These are phyloP conservation scores for Nymphalis c-album DNA, from an alignment of 2,888 invertebrate genomes.

Conservation along the genomic window DNA sequence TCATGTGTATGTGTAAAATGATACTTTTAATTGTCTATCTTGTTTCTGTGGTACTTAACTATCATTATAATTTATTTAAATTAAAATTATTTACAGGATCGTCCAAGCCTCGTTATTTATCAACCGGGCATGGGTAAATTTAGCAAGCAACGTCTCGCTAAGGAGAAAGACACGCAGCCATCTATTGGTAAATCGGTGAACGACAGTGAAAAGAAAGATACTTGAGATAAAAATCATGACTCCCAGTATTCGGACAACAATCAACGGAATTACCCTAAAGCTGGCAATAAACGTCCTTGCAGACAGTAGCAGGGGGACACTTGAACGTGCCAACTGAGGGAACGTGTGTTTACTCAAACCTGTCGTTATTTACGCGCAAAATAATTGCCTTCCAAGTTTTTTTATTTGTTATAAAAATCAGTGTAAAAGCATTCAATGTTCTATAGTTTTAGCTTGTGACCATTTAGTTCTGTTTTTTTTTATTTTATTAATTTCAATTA, in stretches of 20 bases:
- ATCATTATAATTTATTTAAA: neutral
- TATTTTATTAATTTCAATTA: conserved; percentile 64
- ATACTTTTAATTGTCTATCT: too few species aligned
- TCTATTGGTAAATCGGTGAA: conserved; percentile 58
- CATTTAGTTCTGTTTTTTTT: conserved; percentile 72
- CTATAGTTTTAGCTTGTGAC: conserved; percentile 72
- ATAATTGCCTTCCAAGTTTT: conserved; percentile 58
- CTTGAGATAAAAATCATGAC: conserved; percentile 62
- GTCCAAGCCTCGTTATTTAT: conserved; percentile 94
- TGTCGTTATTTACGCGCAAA: conserved; percentile 64
- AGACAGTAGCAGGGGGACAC: conserved; percentile 63
- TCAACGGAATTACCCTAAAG: conserved; percentile 74
- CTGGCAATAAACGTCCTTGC: conserved; percentile 71
- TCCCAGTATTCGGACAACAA: conserved; percentile 75
- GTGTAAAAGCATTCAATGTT: conserved; percentile 62
- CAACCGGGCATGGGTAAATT: conserved; percentile 93
- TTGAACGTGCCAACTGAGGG: conserved; percentile 70
- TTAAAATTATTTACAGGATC: conserved; percentile 82
- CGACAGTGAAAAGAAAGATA: conserved; percentile 78
- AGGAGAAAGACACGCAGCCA: conserved; percentile 65
- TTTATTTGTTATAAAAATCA: conserved; percentile 48
- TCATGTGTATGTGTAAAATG: too few species aligned
- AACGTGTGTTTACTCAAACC: conserved; percentile 61
- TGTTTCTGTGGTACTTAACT: too few species aligned
- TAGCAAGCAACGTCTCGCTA: conserved; percentile 83